Evolutionary conservation across 23 tunicate genomes (phyloP), one percentile per base, ranked within the genome.

Genomic region (Phallusia fumigata): DNA sequence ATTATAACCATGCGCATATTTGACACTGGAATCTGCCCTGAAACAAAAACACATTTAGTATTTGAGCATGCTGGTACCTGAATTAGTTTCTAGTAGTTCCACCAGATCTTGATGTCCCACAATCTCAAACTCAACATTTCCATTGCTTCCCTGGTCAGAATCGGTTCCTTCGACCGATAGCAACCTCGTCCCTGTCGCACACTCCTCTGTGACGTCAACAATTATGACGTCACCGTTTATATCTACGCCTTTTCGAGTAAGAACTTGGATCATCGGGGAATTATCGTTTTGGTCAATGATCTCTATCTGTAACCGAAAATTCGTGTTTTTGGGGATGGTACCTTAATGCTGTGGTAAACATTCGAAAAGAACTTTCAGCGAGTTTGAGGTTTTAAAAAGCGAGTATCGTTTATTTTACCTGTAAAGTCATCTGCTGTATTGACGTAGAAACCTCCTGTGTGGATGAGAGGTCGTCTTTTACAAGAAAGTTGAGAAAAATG

Each of bases 281-380:
- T 92, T 87, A 81, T 92, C 97, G 76, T 92, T 92, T 83, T 92
- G 91, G 75, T 92, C 97, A 13, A 58, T 72, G 52, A 92, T 87
- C 32, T 84, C 78, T 35, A 92, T 87, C 97, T 92, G 44, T 5
- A 30, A 74, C 6, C 24, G 30, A 36, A 21, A 35, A 28, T 36
- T 79, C 15, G 18, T 51, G 18, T 51, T 51, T 13, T 51, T 51
- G 15, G 58, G 15, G 15, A 51, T 51, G 15, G 58, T 51, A 15
- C 58, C 58, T 51, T 51, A 51, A 13, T 51, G 15, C 18, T 51
- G 58, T 51, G 58, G 58, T 51, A 51, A 51, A 51, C 18, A 18
- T 51, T 13, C 18, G 58, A 76, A 76, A 16, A 13, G 49, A 47
- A 22, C 16, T 51, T n/a, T n/a, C n/a, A n/a, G n/a, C n/a, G n/a